phyloP scores from a whole-genome alignment of 2,113 vertebrate species.

The Limnothrissa miodon region DNA sequence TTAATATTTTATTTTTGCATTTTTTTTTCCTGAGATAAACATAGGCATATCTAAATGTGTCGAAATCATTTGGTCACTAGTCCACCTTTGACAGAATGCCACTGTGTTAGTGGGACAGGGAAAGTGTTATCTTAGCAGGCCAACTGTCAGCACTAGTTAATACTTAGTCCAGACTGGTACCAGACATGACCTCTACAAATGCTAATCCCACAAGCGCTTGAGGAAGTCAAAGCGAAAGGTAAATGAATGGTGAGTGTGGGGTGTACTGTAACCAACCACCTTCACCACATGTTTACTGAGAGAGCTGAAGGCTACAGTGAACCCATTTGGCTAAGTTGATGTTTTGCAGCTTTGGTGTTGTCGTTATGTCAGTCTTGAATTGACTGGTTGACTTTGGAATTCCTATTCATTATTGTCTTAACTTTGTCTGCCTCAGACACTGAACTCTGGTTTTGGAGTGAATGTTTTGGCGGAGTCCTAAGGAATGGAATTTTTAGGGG shows the following conservation, averaged over 20 bases:
- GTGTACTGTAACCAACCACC: background rate
- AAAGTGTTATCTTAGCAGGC: background rate
- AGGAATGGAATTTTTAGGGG: background rate
- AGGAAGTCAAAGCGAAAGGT: background rate
- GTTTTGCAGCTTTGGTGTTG: background rate
- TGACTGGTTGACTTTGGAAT: constrained; percentile 4
- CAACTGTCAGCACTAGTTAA: background rate
- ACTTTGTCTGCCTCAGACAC: background rate
- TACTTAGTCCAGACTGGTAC: background rate
- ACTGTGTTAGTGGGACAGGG: background rate
- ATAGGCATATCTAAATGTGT: background rate
- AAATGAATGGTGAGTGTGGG: background rate
- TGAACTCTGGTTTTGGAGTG: background rate
- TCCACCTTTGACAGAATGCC: background rate
- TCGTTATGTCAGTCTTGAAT: background rate
- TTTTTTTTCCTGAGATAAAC: too few species aligned
- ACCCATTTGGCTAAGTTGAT: constrained; percentile 15
- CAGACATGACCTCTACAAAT: constrained; percentile 2
- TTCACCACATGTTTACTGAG: background rate
- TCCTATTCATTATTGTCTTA: constrained; percentile 8
- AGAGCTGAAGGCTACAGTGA: constrained; percentile 2
- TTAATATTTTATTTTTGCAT: too few species aligned
- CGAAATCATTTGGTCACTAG: background rate
- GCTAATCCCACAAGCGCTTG: background rate
- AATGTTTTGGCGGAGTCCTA: background rate